Conservation (phyloP, 2,113 vertebrate genomes). For the Lagopus muta region DNA sequence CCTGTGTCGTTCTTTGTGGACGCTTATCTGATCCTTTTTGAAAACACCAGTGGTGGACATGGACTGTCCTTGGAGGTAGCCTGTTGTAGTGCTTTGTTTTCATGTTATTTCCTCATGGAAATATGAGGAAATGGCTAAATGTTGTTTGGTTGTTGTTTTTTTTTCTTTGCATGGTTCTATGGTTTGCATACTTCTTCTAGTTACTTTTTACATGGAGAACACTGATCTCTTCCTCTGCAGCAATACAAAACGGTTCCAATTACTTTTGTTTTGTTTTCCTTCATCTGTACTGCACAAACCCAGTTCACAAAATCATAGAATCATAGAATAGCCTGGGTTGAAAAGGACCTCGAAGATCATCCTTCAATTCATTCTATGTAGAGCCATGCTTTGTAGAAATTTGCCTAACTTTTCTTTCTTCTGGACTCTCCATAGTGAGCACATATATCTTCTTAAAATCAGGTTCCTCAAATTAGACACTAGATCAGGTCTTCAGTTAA, state of each 20-base stretch:
- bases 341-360: no score
- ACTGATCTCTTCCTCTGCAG: neutral
- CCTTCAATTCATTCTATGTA: neutral
- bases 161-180: neutral
- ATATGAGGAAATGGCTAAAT: neutral
- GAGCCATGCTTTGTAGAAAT: neutral
- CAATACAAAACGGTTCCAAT: neutral
- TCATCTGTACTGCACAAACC: neutral
- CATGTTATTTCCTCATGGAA: neutral
- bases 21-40: neutral
- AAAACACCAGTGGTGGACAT: neutral
- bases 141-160: neutral
- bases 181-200: neutral
- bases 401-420: neutral
- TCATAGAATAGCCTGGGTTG: no score
- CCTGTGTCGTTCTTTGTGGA: neutral
- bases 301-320: neutral
- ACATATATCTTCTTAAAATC: neutral
- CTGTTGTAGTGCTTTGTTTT: neutral
- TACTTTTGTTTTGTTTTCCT: neutral
- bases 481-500: neutral
- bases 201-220: neutral
- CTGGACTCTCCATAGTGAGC: neutral
- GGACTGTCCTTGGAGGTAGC: neutral
- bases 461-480: fast-evolving